These are phyloP conservation scores for Trissonchulus latispiculum DNA, from an alignment of 2,888 invertebrate species.

Conservation along the genomic window DNA sequence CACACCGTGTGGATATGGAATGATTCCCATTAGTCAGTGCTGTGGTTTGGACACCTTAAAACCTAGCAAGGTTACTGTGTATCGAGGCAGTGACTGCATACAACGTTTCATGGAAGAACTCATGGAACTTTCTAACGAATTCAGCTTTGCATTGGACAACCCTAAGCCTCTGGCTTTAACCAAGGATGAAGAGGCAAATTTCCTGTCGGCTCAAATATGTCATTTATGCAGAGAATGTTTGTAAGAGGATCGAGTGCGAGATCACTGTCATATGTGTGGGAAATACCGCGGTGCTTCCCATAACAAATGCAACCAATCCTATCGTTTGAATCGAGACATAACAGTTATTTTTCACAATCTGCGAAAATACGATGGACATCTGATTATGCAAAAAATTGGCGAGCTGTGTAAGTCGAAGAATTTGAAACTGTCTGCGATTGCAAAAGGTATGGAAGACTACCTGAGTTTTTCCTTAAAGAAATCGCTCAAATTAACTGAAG, in stretches of 20 bases:
- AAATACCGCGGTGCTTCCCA: too few species aligned
- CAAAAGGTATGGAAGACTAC: too few species aligned
- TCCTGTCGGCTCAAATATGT: background rate
- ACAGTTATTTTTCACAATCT: too few species aligned
- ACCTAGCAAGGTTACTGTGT: background rate
- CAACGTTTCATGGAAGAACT: background rate
- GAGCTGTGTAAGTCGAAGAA: too few species aligned
- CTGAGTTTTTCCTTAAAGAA: too few species aligned
- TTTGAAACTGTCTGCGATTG: too few species aligned
- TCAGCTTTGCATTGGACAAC: background rate
- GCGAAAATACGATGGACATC: too few species aligned
- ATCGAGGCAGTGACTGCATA: background rate
- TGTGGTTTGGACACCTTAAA: background rate
- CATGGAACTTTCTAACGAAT: background rate
- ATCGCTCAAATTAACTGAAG: too few species aligned
- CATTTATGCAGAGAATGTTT: background rate
- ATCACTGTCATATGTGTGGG: too few species aligned
- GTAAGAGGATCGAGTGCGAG: background rate
- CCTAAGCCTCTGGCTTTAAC: background rate
- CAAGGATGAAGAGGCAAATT: background rate
- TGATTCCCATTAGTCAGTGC: background rate
- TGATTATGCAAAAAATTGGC: too few species aligned
- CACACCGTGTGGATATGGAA: background rate
- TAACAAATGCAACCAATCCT: too few species aligned
- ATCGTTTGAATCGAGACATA: too few species aligned